These are phyloP conservation scores for Chrysomela aeneicollis DNA, from an alignment of 2,888 invertebrate genomes.

Conservation along the genomic window DNA sequence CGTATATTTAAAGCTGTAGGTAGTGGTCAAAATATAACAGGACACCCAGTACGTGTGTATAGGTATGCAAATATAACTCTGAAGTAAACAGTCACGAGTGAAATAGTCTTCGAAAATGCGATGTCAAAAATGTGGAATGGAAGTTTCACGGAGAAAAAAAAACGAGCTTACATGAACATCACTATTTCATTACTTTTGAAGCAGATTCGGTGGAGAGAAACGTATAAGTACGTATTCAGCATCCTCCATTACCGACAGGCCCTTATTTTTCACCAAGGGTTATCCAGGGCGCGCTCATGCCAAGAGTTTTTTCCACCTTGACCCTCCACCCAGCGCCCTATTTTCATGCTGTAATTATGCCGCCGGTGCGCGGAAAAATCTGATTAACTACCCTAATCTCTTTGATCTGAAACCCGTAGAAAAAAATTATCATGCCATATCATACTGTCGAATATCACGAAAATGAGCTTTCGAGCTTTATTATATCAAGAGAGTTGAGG, in stretches of 20 bases:
- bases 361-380: conserved; percentile 16
- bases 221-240: not conserved
- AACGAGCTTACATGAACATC: too few relatives aligned
- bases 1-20: too few relatives aligned
- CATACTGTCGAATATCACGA: conserved; percentile 11
- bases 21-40: too few relatives aligned
- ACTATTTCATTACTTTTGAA: too few relatives aligned
- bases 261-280: not conserved
- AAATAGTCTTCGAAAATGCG: too few relatives aligned
- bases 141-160: too few relatives aligned
- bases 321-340: not conserved
- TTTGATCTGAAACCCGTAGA: conserved; percentile 20
- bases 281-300: not conserved
- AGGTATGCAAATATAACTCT: too few relatives aligned
- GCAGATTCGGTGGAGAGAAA: not conserved
- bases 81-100: too few relatives aligned
- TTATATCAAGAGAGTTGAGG: conserved; percentile 4
- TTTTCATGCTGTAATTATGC: conserved; percentile 12
- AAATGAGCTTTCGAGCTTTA: conserved; percentile 12
- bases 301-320: conserved; percentile 8
- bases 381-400: conserved; percentile 19
- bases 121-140: too few relatives aligned
- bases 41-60: too few relatives aligned
- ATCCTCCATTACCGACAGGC: not conserved
- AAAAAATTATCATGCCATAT: conserved; percentile 19